Evolutionary conservation across 2,113 vertebrate species (phyloP), one percentile per base, ranked within the genome.

Genomic region (Leptodactylus fuscus): DNA sequence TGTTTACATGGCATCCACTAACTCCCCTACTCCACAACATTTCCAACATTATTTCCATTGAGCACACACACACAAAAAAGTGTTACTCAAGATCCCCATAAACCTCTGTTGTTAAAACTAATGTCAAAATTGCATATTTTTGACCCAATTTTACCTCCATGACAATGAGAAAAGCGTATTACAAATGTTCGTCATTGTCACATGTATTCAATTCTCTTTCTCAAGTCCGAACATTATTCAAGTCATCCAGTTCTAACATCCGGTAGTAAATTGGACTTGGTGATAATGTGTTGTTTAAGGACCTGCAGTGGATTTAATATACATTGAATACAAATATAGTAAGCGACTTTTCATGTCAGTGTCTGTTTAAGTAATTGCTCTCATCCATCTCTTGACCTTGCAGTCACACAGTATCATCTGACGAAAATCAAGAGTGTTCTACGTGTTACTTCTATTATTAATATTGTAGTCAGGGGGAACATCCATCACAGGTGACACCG

Each of bases 311-410:
- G 20, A 69, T 69, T 38, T 69, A 36, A 69, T 69, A 69, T 69
- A 69, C 65, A 69, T 69, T 18, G 65, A 36, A 69, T 69, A 75
- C 44, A 48, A 48, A 60, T 58, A 58, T n/a, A 36, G 9, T 58
- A 38, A 58, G 76, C 11, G 15, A 55, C 16, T n/a, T 41, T 60
- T 60, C 29, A 41, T 36, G 51, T 79, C 32, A 51, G 13, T 60
- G 51, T 24, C 51, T 60, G 76, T 24, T 79, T 58, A 60, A 60
- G 53, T 79, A 55, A 79, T 58, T 60, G 49, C 32, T 36, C n/a
- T 79, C 53, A 79, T 79, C 53, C 51, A 60, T 79, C 53, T 79
- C 32, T 15, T 79, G 76, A 79, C 76, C 76, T 79, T 79, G 76
- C 36, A 58, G 18, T 58, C 53, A 79, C 76, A 79, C 34, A 41